Base-by-base conservation (phyloP, 2,888 invertebrate species). In the Lottia gigantea region DNA sequence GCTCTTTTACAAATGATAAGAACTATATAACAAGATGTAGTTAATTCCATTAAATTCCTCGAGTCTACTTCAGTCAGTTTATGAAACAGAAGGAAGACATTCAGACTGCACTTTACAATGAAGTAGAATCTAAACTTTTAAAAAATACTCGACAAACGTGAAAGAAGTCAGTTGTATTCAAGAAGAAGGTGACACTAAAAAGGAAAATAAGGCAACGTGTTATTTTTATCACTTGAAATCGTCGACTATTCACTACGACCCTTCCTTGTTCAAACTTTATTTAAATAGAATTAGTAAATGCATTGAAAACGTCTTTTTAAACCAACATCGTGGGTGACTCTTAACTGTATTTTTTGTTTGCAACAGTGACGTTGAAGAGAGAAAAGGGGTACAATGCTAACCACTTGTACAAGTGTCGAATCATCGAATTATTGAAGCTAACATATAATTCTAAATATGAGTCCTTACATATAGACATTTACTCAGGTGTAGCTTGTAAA, bases 261-360 rank as follows among this genome's bases (percentile, higher is more conserved):
- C 23, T 55, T 19, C 55, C 55, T 55, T 23, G 55, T 55, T 55
- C 19, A 23, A 55, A 55, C 19, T 40, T 23, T 55, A 55, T 55
- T 55, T 55, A 55, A 55, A 55, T 12, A 55, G 55, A 55, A 23
- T 55, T 55, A 55, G 55, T 55, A 55, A 55, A 19, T 23, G 55
- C 55, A 23, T 55, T 19, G 23, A 55, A 55, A 55, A 55, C 8
- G 55, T 55, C 55, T 55, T 55, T 19, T 23, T 19, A 55, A 55
- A 55, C 23, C 55, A 55, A 55, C 55, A 55, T 23, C 55, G 55
- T 55, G 55, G 55, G 55, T 55, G 55, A 55, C 55, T 55, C 55
- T 55, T 23, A 55, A 23, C 55, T 55, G 19, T 55, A 40, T 55
- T 55, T 23, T 55, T 23, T 23, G 23, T 55, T 55, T 55, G 55